Evolutionary conservation across 2,888 invertebrate species (phyloP), one percentile per base, ranked within the genome.

Genomic region (Anorthoa munda): DNA sequence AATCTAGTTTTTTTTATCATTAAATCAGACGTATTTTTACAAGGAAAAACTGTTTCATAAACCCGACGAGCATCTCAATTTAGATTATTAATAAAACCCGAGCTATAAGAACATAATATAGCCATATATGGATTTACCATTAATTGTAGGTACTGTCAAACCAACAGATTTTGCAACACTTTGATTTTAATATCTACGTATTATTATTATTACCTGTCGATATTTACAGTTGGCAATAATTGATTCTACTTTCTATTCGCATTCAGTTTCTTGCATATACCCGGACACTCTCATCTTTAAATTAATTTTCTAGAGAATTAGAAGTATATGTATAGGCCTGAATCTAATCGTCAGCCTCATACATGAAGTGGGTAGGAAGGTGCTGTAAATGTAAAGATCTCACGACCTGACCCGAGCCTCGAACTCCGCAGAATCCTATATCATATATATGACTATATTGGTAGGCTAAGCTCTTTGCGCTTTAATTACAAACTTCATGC

Each of bases 11-110:
- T 72, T 31, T 23, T 23, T 23, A 7, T 18, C 11, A 7, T 18
- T 12, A 31, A 50, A 31, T 64, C 15, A 11, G 5, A 21, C 11
- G 45, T 31, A 23, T 21, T 31, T 21, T n/a, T 48, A 77, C 53
- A 74, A 75, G 75, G 81, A 78, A 81, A 81, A 75, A 75, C 4
- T 53, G 9, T 26, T 46, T 26, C 18, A 61, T 39, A 31, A n/a
- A 60, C n/a, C 12, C 21, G 9, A 45, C 45, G 60, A 60, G 21
- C 15, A 39, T 65, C 18, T 48, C 26, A 81, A 81, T 60, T 60
- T 59, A 61, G 59, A 48, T 56, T 12, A 67, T 63, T 15, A 75
- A 63, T 66, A 81, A 67, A 81, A 81, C 60, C n/a, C 23, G 48
- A 31, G 15, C 15, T 61, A 56, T 46, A 58, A 55, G 1, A 46